phyloP scores from a whole-genome alignment of 2,888 invertebrate genomes.

The Calliopum simillimum region DNA sequence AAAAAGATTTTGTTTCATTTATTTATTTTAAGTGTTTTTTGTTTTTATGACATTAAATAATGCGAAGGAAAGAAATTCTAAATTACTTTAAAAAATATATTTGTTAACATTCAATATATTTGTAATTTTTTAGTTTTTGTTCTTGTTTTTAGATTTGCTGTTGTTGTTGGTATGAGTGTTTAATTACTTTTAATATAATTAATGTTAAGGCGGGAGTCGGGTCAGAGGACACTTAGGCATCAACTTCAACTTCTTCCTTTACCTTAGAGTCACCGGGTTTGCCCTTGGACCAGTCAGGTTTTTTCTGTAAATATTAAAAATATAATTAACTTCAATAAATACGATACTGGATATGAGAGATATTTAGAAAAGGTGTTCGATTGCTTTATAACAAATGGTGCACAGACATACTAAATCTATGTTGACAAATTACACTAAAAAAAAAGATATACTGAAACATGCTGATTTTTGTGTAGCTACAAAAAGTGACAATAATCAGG shows the following conservation, averaged over 20 bases:
- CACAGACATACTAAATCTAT: constrained; percentile 24
- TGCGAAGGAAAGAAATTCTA: constrained; percentile 53
- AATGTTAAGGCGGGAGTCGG: constrained; percentile 63
- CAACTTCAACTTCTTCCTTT: constrained; percentile 85
- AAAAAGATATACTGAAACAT: not conserved
- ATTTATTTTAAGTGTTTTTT: constrained; percentile 46
- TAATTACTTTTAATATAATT: constrained; percentile 49
- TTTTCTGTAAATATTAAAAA: constrained; percentile 77
- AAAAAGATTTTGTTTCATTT: constrained; percentile 47
- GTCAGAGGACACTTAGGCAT: constrained; percentile 76
- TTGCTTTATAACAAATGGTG: constrained; percentile 9
- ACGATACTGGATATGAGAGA: constrained; percentile 10
- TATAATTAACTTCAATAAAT: constrained; percentile 36
- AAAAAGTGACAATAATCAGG: not conserved
- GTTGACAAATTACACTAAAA: not conserved
- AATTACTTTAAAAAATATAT: constrained; percentile 64
- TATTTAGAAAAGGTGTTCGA: constrained; percentile 12
- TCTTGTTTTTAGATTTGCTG: constrained; percentile 30
- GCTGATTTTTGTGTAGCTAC: constrained; percentile 3
- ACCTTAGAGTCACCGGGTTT: constrained; percentile 88
- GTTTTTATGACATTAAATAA: constrained; percentile 46
- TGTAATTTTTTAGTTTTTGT: constrained; percentile 38
- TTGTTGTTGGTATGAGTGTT: constrained; percentile 51
- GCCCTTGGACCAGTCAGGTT: constrained; percentile 94
- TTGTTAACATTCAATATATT: constrained; percentile 61